These are phyloP conservation scores for Hylaea fasciaria DNA, from an alignment of 2,888 invertebrate genomes.

Conservation along the genomic window DNA sequence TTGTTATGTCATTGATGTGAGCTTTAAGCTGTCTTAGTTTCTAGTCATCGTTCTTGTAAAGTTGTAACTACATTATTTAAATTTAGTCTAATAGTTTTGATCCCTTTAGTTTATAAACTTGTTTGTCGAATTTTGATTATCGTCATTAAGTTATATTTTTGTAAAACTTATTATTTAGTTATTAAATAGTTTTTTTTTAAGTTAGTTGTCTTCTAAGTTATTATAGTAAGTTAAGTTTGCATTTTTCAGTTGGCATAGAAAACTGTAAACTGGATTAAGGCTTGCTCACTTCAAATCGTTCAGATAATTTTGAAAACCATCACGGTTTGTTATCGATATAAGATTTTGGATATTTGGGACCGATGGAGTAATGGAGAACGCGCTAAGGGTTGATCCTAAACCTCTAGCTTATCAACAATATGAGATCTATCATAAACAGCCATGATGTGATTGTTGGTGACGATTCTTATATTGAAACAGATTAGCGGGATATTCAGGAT, in stretches of 20 bases:
- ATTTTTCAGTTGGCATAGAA: constrained; percentile 54
- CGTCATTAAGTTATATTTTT: too few species aligned
- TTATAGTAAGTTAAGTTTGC: not conserved
- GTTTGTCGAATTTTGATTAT: too few species aligned
- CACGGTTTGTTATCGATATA: constrained; percentile 45
- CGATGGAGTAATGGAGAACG: constrained; percentile 17
- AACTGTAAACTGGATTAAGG: constrained; percentile 52
- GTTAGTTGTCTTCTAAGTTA: not conserved
- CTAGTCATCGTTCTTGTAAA: not conserved
- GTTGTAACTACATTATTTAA: too few species aligned
- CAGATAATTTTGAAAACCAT: constrained; percentile 33
- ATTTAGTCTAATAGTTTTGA: too few species aligned
- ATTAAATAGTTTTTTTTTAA: not conserved
- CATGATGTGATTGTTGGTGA: not conserved
- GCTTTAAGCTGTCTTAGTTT: not conserved
- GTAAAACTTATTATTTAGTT: too few species aligned
- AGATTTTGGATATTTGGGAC: constrained; percentile 30
- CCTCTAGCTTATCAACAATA: not conserved
- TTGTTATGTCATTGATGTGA: not conserved
- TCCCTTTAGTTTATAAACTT: too few species aligned
- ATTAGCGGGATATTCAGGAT: constrained; percentile 3
- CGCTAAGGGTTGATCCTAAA: constrained; percentile 12
- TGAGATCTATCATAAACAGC: not conserved
- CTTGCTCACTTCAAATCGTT: constrained; percentile 71
- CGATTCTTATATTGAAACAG: constrained; percentile 4